Conservation (phyloP, 2,113 vertebrate species). For the Danio rerio region GRCz12tu NC_133180.1:34407501-34408000, state of each 20-base stretch:
- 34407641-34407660: conserved; percentile 50
- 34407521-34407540: neutral
- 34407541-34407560: conserved; percentile 2
- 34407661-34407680: conserved; percentile 48
- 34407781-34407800: conserved; percentile 36
- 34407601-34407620: conserved; percentile 29
- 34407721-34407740: conserved; percentile 54
- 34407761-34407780: conserved; percentile 16
- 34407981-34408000: neutral
- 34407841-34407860: neutral
- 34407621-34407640: conserved; percentile 45
- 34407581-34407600: conserved; percentile 33
- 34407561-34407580: neutral
- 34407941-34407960: neutral
- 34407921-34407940: neutral
- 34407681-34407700: conserved; percentile 47
- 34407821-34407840: conserved; percentile 15
- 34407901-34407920: neutral
- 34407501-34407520: neutral
- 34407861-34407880: neutral
- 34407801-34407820: neutral
- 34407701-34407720: conserved; percentile 45
- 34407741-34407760: conserved; percentile 22
- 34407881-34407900: neutral
- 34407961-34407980: neutral